Percentiles rank a stretch among this genome's conserved stretches.
Conservation (phyloP, 2,888 invertebrate genomes). For the Tetragnatha montana region DNA sequence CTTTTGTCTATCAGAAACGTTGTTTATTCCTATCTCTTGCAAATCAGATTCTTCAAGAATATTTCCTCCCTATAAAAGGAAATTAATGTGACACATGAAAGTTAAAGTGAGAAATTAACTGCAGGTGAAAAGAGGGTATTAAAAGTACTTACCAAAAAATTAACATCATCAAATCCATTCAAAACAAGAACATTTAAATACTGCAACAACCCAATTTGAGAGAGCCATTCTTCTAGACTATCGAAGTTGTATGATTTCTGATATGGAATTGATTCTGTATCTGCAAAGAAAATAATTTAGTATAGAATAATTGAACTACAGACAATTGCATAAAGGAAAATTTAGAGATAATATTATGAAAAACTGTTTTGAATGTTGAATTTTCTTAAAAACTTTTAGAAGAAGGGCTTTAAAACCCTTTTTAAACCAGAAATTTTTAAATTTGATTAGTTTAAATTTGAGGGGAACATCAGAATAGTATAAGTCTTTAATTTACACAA, state of each 20-base stretch:
- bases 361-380: no score
- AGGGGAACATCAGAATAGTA: no score
- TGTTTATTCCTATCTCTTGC: slow-evolving; percentile 87
- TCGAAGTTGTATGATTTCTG: slow-evolving; percentile 75
- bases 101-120: background rate
- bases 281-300: background rate
- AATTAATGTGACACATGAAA: background rate
- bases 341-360: no score
- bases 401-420: no score
- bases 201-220: slow-evolving; percentile 85
- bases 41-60: slow-evolving; percentile 89
- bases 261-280: slow-evolving; percentile 5
- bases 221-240: slow-evolving; percentile 87
- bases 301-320: no score
- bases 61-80: slow-evolving; percentile 83
- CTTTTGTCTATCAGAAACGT: slow-evolving; percentile 76
- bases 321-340: no score
- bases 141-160: slow-evolving; percentile 87
- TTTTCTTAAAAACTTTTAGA: no score
- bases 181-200: slow-evolving; percentile 88
- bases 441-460: no score
- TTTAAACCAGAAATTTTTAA: no score
- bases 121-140: background rate
- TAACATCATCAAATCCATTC: slow-evolving; percentile 93
- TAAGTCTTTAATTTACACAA: no score